These are phyloP conservation scores for Eulemur rufifrons DNA, from an alignment of 2,113 vertebrate species.

Conservation along the genomic window DNA sequence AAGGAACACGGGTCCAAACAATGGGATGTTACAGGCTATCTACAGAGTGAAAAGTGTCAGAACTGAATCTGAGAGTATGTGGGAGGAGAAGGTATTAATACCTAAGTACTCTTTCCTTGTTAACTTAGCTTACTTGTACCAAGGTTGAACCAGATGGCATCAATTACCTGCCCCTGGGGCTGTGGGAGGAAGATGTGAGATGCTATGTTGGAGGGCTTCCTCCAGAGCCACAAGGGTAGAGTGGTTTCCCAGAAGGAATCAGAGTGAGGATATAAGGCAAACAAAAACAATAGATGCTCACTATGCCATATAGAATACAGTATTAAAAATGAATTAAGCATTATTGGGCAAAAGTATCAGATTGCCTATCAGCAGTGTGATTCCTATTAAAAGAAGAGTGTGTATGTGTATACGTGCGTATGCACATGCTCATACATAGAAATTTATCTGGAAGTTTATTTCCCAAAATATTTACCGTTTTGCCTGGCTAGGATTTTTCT, in stretches of 20 bases:
- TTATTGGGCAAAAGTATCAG: neutral
- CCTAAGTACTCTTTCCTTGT: neutral
- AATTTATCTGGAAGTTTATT: neutral
- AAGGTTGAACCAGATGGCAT: neutral
- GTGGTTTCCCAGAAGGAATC: neutral
- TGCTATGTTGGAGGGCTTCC: neutral
- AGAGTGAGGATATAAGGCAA: neutral
- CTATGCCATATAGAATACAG: neutral
- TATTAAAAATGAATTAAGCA: neutral
- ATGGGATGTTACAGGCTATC: neutral
- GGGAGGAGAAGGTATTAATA: neutral
- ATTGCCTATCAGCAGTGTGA: neutral
- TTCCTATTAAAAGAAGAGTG: neutral
- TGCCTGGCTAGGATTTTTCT: neutral
- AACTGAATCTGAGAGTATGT: neutral
- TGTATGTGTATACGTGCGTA: neutral
- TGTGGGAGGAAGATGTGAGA: neutral
- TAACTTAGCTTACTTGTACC: neutral
- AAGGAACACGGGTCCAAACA: neutral
- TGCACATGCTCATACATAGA: neutral
- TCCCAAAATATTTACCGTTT: neutral
- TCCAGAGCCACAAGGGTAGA: neutral
- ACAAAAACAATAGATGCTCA: neutral
- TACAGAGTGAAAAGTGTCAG: neutral
- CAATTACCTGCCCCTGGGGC: neutral